Percentiles rank a stretch among this genome's conserved stretches.
Conservation (phyloP, 2,797 vertebrate species). For the Anguilla obscura region DNA sequence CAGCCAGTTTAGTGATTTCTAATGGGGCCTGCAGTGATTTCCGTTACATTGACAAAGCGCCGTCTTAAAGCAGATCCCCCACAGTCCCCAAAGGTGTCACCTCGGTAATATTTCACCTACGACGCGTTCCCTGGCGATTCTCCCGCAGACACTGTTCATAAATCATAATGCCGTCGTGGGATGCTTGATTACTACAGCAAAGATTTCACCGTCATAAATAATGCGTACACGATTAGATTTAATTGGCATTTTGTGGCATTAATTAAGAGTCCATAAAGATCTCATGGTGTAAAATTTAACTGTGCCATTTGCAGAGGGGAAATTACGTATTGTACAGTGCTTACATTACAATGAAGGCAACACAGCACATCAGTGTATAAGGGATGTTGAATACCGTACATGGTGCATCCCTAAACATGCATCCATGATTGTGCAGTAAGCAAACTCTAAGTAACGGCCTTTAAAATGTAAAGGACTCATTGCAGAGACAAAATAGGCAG, state of each 20-base stretch:
- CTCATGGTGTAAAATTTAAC: constrained; percentile 13
- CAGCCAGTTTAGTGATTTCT: not conserved
- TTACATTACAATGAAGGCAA: not conserved
- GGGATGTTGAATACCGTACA: not conserved
- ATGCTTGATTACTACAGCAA: constrained; percentile 8
- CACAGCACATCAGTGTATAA: not conserved
- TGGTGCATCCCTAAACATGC: not conserved
- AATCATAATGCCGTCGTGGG: not conserved
- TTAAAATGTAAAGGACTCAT: not conserved
- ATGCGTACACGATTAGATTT: not conserved
- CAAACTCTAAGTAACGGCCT: not conserved
- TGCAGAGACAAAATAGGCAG: too few relatives aligned
- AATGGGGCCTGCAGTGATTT: not conserved
- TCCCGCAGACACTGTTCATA: not conserved
- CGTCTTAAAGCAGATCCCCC: not conserved
- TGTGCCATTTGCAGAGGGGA: not conserved
- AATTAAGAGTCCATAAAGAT: not conserved
- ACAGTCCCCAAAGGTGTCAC: not conserved
- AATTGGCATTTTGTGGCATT: not conserved
- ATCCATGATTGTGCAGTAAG: not conserved
- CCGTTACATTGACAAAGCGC: constrained; percentile 11
- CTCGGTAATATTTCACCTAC: not conserved
- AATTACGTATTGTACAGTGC: not conserved
- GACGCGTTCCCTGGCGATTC: not conserved
- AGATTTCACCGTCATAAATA: not conserved